Evolutionary conservation across 2,888 invertebrate species (phyloP), one percentile per base, ranked within the genome.

Genomic region (Tanytarsus gracilentus): DNA sequence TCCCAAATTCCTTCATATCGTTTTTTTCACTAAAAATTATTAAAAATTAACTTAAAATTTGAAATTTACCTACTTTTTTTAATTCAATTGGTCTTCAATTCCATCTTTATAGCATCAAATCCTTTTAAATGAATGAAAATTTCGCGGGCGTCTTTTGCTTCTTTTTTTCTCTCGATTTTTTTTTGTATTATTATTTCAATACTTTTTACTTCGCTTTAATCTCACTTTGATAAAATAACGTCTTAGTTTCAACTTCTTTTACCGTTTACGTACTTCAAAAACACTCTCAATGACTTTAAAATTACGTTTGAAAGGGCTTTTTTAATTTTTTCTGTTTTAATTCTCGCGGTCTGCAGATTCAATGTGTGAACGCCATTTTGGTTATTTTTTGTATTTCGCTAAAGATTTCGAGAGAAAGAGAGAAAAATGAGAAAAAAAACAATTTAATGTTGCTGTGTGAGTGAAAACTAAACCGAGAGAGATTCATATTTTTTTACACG

Each of bases 331-430:
- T 25, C n/a, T n/a, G n/a, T 21, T 18, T 44, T 11, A 7, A 44
- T 18, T 44, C 18, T 44, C 40, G 40, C 40, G 40, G 40, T 49
- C 49, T 14, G 49, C 23, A 49, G n/a, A n/a, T 49, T 51, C 51
- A 51, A 51, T 51, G 51, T 51, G 51, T 29, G 29, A 51, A 51
- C 51, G 51, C 51, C 51, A 51, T 51, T 51, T 51, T 51, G 30
- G 51, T 51, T 51, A 29, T 29, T 51, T 29, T 51, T 51, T 44
- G 33, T 33, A 14, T 33, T 33, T 33, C 33, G 33, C 33, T 33
- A 33, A 33, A 33, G 14, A 33, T 33, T n/a, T 33, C 14, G 33
- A 33, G 33, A 33, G 14, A 33, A 11, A 36, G 11, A 36, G 40
- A 16, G 16, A 40, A 40, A 36, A 40, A 18, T 18, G 16, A n/a